These are phyloP conservation scores for Lasioglossum marginatum DNA, from an alignment of 2,888 invertebrate genomes.

Conservation along the genomic window DNA sequence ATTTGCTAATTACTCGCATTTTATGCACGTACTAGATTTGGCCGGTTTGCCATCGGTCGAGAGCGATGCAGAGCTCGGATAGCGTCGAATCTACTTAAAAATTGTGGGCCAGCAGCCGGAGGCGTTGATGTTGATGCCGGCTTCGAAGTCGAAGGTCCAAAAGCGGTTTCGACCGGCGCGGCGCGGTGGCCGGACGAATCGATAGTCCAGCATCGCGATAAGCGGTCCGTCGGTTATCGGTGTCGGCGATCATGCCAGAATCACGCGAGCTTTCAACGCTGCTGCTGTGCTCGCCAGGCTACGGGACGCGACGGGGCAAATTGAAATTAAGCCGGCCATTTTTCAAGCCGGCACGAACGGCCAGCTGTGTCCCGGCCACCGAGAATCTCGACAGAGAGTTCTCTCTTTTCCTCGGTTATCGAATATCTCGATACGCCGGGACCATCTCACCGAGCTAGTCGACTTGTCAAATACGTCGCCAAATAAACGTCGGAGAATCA, in stretches of 20 bases:
- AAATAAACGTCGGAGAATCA: background rate
- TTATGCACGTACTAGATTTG: too few species aligned
- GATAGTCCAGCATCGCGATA: constrained; percentile 60
- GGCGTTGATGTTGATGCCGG: background rate
- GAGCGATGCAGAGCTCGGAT: too few species aligned
- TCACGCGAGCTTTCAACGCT: constrained; percentile 62
- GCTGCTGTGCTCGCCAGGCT: background rate
- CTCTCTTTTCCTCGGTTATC: background rate
- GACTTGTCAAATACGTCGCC: background rate
- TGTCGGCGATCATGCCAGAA: constrained; percentile 54
- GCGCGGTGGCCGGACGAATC: constrained; percentile 32
- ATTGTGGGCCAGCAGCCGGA: background rate
- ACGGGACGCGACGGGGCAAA: constrained; percentile 57
- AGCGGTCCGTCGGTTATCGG: constrained; percentile 53
- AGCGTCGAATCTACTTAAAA: background rate
- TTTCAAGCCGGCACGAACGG: constrained; percentile 62
- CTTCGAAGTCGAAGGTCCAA: background rate
- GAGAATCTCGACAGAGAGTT: background rate
- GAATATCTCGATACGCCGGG: background rate
- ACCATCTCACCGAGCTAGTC: background rate
- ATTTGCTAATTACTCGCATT: too few species aligned
- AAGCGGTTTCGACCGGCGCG: background rate
- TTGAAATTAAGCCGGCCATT: constrained; percentile 69
- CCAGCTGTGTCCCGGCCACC: constrained; percentile 3
- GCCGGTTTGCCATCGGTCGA: too few species aligned